These are phyloP conservation scores for Zoroaster sp. DNA, from an alignment of 53 echinoderm and acorn worm species.

Conservation along the genomic window DNA sequence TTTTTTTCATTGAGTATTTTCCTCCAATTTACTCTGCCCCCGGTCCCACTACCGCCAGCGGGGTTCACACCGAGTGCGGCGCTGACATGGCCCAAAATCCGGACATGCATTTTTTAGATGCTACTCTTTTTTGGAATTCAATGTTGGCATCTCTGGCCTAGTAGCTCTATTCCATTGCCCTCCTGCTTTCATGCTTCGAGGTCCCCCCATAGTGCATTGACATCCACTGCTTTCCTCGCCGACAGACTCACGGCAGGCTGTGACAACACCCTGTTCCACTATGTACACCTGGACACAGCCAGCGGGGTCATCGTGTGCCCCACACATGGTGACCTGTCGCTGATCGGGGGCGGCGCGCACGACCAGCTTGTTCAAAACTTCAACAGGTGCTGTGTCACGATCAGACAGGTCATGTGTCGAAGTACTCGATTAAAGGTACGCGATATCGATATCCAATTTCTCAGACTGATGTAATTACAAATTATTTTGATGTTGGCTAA, in stretches of 20 bases:
- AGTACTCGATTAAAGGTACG: constrained; percentile 75
- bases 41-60: too few species aligned
- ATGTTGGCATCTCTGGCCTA: too few species aligned
- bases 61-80: too few species aligned
- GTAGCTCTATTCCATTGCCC: too few species aligned
- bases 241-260: constrained; percentile 81
- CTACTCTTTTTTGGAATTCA: too few species aligned
- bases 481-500: neutral
- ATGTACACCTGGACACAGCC: constrained; percentile 72
- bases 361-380: constrained; percentile 81
- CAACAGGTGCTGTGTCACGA: constrained; percentile 77
- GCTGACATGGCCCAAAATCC: too few species aligned
- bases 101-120: too few species aligned
- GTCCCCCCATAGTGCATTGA: too few species aligned
- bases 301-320: constrained; percentile 80
- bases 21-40: too few species aligned
- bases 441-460: neutral
- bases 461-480: neutral
- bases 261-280: constrained; percentile 96
- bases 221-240: neutral
- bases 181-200: too few species aligned
- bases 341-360: constrained; percentile 79
- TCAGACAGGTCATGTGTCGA: constrained; percentile 73
- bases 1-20: too few species aligned
- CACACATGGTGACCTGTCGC: constrained; percentile 67